Conservation (phyloP, 2,888 invertebrate species). For the Oligia strigilis region DNA sequence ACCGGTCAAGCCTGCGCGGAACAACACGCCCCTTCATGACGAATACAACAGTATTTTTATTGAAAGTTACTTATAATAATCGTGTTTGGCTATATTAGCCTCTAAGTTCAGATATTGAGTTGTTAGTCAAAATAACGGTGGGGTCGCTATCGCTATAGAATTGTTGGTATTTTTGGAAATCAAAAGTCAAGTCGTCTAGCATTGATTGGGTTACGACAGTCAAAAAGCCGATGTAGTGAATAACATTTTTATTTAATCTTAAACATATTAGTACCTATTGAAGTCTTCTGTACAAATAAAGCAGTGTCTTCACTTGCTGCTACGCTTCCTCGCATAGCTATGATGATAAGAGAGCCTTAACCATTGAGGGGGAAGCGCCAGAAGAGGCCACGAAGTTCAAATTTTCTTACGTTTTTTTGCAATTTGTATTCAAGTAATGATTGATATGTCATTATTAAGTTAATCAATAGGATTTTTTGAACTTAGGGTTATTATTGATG, state of each 20-base stretch:
- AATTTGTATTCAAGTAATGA: no score
- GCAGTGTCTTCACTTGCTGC: not conserved
- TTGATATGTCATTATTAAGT: no score
- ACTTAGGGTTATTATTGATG: no score
- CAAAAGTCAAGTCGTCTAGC: not conserved
- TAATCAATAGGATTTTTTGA: no score
- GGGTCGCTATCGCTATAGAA: not conserved
- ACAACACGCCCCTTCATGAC: constrained; percentile 30
- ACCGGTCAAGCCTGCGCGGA: constrained; percentile 43
- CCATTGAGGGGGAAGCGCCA: no score
- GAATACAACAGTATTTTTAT: constrained; percentile 30
- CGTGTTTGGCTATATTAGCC: constrained; percentile 20
- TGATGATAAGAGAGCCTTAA: not conserved
- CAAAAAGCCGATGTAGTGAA: not conserved
- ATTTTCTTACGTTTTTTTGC: no score
- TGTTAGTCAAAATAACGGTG: constrained; percentile 1
- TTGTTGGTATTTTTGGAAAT: not conserved
- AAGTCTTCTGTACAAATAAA: not conserved
- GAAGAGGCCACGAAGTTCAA: no score
- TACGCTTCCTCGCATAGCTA: not conserved
- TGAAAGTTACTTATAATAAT: constrained; percentile 21
- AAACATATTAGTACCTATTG: not conserved
- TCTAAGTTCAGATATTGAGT: not conserved
- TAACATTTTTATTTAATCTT: constrained; percentile 37
- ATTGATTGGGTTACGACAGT: not conserved